Base-by-base conservation (phyloP, 2,797 vertebrate genomes). In the Smutsia gigantea region DNA sequence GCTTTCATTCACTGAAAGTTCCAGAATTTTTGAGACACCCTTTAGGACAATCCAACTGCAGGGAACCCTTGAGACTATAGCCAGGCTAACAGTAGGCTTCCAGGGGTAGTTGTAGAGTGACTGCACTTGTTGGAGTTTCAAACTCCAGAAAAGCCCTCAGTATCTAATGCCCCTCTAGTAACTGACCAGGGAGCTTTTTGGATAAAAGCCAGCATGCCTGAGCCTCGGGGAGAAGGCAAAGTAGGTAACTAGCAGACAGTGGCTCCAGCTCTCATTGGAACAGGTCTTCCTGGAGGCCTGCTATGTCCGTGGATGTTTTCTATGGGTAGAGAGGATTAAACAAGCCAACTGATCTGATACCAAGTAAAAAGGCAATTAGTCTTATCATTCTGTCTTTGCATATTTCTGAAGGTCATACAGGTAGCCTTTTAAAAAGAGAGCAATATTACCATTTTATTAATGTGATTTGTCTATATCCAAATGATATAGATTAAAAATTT, bases 11-110 rank as follows among this genome's bases (percentile, higher is more conserved):
- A 59, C 17, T 59, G 7, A 42, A 49, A 63, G 19, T 90, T 37
- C 10, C 51, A 66, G 63, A 97, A 39, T 66, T 95, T 96, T 93
- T 90, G 71, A 90, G 88, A 53, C 3, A 85, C 95, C 29, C 46
- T 8, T 8, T 74, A 37, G 31, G 37, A 92, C 49, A 92, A 5
- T 79, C 61, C 29, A 93, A 42, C 17, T 31, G 92, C 31, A 51
- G 3, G 84, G 71, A 89, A 87, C 19, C 71, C 21, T 59, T 78
- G 42, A 37, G 37, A 57, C 88, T 71, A 37, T 61, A 87, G 15
- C 34, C 27, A 92, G 15, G n/a, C 31, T 31, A 7, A 85, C 1
- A 5, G 12, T 74, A 64, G 23, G 37, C 53, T 85, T 95, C 31
- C 61, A 93, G 25, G 59, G n/a, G 29, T 37, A 39, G 25, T n/a